Evolutionary conservation across 2,888 invertebrate genomes (phyloP), one percentile per base, ranked within the genome.

Genomic region (Idaea biselata): DNA sequence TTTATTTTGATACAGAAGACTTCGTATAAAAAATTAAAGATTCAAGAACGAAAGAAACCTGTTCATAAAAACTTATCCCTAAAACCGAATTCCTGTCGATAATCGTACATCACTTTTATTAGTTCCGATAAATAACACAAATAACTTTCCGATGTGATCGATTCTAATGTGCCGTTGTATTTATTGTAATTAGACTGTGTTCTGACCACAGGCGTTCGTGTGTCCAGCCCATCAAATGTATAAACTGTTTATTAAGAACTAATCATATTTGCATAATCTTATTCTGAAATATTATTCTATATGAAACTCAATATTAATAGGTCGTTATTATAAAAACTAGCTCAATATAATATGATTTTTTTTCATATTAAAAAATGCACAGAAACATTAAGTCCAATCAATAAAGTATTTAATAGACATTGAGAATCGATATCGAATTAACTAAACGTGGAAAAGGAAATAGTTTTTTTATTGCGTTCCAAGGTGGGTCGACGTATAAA

Each of bases 221-320:
- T 81, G 84, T 84, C 82, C 82, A 81, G 80, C 80, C 81, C 83
- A 87, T 89, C 86, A 84, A 83, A 83, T 81, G 76, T 80, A 84
- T 84, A 84, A 88, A 90, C 86, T 84, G 87, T 87, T 86, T 90
- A 90, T 89, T 89, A 89, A 83, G 83, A 89, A 89, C 87, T 84
- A 88, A 90, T 91, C 82, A 84, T 89, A 91, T 91, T 91, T 89
- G 89, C 90, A 91, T 91, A 91, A 91, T 88, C 82, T 81, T 82
- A 81, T 88, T 86, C 86, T 81, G 79, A 86, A 82, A 82, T 83
- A 82, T 85, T 77, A 83, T 79, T 81, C 76, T 73, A 83, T 81
- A 88, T 87, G 89, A 89, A 88, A 91, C 87, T 84, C 86, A 85
- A 91, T 90, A 83, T 86, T 87, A 87, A 91, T 89, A 71, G 87